Percentiles rank a stretch among this genome's conserved stretches.
Conservation (phyloP, 2,797 vertebrate species). For the Liparis tanakae region DNA sequence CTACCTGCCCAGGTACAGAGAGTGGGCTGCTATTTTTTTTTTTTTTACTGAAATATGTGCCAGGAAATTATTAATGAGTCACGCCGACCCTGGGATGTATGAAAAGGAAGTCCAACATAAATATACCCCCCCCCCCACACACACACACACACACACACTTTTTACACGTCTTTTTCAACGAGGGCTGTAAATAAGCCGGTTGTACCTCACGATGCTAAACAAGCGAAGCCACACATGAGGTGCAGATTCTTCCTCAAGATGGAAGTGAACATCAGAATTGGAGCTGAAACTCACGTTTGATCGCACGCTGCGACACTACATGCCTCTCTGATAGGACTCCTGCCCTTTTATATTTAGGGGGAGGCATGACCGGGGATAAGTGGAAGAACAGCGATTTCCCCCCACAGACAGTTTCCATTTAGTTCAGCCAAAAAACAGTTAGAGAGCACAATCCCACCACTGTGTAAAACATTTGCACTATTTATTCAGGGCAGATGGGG, state of each 20-base stretch:
- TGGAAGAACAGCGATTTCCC: conserved; percentile 60
- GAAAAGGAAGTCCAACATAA: not conserved
- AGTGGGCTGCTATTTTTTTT: not conserved
- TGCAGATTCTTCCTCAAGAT: conserved; percentile 38
- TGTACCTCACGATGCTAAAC: conserved; percentile 41
- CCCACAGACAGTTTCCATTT: conserved; percentile 50
- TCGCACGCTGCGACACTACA: conserved; percentile 53
- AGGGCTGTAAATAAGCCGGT: conserved; percentile 50
- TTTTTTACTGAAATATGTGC: conserved; percentile 8
- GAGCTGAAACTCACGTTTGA: conserved; percentile 56
- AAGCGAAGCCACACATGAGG: conserved; percentile 30
- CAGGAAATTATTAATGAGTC: conserved; percentile 16
- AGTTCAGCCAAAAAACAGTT: conserved; percentile 33
- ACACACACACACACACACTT: not conserved
- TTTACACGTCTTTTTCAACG: not conserved
- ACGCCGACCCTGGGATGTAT: not conserved
- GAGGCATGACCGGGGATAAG: conserved; percentile 47
- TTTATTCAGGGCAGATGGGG: conserved; percentile 40
- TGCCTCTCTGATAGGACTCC: conserved; percentile 60
- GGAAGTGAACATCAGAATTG: conserved; percentile 49
- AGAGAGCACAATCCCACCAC: conserved; percentile 38
- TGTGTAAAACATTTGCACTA: conserved; percentile 35
- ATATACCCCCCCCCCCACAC: not conserved
- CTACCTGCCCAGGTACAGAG: conserved; percentile 36
- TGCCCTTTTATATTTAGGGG: conserved; percentile 62